Evolutionary conservation across 2,888 invertebrate genomes (phyloP).

Genomic region (Drosophila longiperda): DNA sequence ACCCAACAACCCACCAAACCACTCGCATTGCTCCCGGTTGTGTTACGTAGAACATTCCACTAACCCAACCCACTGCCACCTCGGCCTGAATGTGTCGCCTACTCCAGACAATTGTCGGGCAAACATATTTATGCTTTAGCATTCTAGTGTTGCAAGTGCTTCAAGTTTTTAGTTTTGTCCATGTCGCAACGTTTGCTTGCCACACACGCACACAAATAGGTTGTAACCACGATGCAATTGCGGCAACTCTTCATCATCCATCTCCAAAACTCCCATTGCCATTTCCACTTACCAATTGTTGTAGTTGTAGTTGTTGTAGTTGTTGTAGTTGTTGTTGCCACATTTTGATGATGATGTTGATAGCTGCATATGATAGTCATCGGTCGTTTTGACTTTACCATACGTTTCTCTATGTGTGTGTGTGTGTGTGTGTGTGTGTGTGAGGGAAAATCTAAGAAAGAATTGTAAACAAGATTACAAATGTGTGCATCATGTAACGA

Average conservation of each 20-base stretch:
- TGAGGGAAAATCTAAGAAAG: constrained; percentile 3
- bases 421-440: constrained; percentile 10
- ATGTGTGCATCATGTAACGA: background rate
- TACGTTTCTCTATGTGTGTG: background rate
- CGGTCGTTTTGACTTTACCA: constrained; percentile 54
- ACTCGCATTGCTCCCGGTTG: constrained; percentile 41
- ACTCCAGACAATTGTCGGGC: constrained; percentile 66
- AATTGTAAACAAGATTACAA: constrained; percentile 21
- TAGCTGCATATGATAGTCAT: constrained; percentile 75
- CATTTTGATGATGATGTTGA: constrained; percentile 79
- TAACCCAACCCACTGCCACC: constrained; percentile 15
- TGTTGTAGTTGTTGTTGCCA: constrained; percentile 43
- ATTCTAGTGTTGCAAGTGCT: constrained; percentile 51
- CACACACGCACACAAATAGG: constrained; percentile 33
- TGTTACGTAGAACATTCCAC: constrained; percentile 19
- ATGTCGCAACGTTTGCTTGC: constrained; percentile 36
- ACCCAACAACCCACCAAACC: background rate
- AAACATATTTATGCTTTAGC: constrained; percentile 71
- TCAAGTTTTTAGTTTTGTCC: constrained; percentile 57
- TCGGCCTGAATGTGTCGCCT: constrained; percentile 50
- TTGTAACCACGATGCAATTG: constrained; percentile 74
- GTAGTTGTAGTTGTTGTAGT: constrained; percentile 16
- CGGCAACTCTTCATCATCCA: constrained; percentile 56
- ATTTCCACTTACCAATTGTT: constrained; percentile 2
- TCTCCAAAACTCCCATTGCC: constrained; percentile 1